Evolutionary conservation across 2,113 vertebrate genomes (phyloP).

Genomic region (Monopterus albus): DNA sequence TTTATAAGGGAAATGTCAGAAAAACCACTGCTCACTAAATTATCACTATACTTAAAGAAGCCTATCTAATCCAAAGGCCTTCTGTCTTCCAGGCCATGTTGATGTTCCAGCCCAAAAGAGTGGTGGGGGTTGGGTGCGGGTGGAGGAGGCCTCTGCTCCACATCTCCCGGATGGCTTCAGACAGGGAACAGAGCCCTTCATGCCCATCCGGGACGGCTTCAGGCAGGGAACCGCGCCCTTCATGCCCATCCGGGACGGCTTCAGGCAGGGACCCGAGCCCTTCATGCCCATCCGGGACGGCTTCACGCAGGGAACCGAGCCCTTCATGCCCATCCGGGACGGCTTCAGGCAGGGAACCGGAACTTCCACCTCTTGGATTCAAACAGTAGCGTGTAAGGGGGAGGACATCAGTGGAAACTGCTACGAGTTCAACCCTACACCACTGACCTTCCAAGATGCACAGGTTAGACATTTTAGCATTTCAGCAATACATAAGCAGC

Average conservation of each 20-base stretch:
- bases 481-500: too few species aligned
- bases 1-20: background rate
- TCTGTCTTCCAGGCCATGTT: constrained; percentile 49
- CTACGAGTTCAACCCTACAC: constrained; percentile 71
- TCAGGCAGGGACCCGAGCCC: constrained; percentile 45
- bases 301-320: constrained; percentile 45
- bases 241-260: background rate
- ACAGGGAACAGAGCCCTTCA: constrained; percentile 13
- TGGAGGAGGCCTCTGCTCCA: constrained; percentile 41
- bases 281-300: accelerated
- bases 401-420: constrained; percentile 70
- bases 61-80: background rate
- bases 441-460: constrained; percentile 72
- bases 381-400: constrained; percentile 55
- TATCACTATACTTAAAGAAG: background rate
- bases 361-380: background rate
- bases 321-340: background rate
- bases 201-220: constrained; percentile 11
- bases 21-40: background rate
- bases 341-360: constrained; percentile 41
- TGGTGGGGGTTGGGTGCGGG: constrained; percentile 67
- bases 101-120: constrained; percentile 62
- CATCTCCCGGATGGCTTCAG: constrained; percentile 44
- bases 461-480: constrained; percentile 64
- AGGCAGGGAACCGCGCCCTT: constrained; percentile 54